Evolutionary conservation across 2,888 invertebrate species (phyloP), one percentile per base, ranked within the genome.

Genomic region (Carpatolechia fugitivella): DNA sequence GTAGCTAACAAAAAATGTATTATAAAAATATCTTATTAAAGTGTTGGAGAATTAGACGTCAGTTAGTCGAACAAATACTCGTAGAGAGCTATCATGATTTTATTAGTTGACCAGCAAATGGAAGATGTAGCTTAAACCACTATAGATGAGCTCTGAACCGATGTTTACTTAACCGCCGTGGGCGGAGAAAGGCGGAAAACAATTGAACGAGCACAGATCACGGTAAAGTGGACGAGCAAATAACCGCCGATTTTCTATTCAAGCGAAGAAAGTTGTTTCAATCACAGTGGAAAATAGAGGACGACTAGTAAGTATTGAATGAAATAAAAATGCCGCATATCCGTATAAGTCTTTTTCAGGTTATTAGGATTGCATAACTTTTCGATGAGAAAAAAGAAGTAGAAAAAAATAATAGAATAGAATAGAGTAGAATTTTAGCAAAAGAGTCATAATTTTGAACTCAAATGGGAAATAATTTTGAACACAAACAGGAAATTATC

Each of bases 201-300:
- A 54, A 54, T 54, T 55, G 14, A 52, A 56, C 41, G 55, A 51
- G 47, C 48, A 54, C 52, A 57, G 60, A 60, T 55, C 61, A 59
- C 53, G 52, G 30, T 47, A 51, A 49, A 56, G 35, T 58, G 58
- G 58, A 8, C 53, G 36, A 51, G 56, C 48, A 55, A 62, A 56
- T 60, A 62, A 74, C 73, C 72, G 65, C 68, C 70, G 72, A 76
- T 80, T 80, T 80, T 70, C 78, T 74, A 77, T 79, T 78, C 78
- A 76, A 69, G 60, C 61, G 68, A 70, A 68, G 68, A 70, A 68
- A 73, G 74, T 73, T 78, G 74, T 82, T 82, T 81, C 80, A 82
- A 80, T 80, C 77, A 80, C 74, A 72, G 68, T 70, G 63, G 62
- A 63, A 72, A 75, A 50, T 53, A 57, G 52, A 53, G 56, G 51